Conservation (phyloP, 2,113 vertebrate genomes). For the Struthio camelus region DNA sequence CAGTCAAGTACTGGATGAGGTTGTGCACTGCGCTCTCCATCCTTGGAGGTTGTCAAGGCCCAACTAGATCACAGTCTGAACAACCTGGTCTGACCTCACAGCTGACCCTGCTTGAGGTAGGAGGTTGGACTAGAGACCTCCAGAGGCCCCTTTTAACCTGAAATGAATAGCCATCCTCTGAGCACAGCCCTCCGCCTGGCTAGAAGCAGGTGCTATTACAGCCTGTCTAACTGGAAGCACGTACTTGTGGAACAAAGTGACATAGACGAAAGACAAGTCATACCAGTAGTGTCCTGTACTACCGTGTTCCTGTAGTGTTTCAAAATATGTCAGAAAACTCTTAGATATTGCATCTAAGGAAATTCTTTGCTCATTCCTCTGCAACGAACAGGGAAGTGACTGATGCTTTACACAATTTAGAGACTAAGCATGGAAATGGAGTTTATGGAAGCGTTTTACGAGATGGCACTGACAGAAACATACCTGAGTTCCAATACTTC, state of each 20-base stretch:
- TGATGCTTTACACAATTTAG: neutral
- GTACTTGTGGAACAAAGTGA: neutral
- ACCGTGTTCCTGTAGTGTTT: no score
- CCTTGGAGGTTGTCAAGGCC: no score
- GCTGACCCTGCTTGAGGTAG: no score
- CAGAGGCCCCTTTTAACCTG: no score
- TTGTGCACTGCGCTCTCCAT: no score
- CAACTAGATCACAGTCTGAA: no score
- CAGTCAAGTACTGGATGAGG: no score
- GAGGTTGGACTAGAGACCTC: no score
- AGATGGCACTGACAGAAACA: neutral
- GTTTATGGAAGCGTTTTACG: neutral
- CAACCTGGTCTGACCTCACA: no score
- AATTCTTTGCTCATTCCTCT: neutral
- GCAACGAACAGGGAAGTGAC: neutral
- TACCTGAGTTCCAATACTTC: neutral
- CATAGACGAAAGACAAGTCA: neutral
- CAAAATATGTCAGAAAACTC: neutral
- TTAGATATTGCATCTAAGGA: neutral
- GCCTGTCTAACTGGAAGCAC: neutral
- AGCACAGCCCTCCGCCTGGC: neutral
- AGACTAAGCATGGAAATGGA: neutral
- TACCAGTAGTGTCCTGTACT: neutral
- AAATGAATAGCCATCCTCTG: no score
- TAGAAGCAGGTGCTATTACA: neutral